A percentile compares a stretch with the other conserved stretches of the same genome.
Evolutionary conservation across 2,797 vertebrate species (phyloP).

Genomic region (Phrynocephalus forsythii): DNA sequence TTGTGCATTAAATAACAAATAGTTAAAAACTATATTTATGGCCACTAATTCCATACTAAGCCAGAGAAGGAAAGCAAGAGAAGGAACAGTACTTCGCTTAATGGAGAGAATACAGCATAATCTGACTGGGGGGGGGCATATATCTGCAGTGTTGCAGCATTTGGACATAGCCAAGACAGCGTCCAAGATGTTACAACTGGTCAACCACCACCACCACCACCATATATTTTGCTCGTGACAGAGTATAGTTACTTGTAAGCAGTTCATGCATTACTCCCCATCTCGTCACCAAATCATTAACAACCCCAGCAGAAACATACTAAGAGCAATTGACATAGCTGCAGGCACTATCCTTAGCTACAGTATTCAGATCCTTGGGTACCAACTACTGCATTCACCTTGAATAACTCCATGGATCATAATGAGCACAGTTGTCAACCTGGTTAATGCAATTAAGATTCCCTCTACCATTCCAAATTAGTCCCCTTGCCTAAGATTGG

Average conservation of each 20-base stretch:
- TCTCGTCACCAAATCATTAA: not conserved
- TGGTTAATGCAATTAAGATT: constrained; percentile 8
- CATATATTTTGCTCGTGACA: not conserved
- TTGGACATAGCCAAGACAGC: not conserved
- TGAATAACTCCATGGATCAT: not conserved
- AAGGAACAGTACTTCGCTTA: not conserved
- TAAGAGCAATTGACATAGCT: not conserved
- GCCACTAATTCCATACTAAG: not conserved
- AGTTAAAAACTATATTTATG: not conserved
- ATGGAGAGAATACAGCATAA: not conserved
- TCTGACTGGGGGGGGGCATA: too few species aligned
- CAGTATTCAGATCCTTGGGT: not conserved
- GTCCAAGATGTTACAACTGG: not conserved
- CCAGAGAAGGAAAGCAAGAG: not conserved
- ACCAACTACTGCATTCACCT: constrained; percentile 11
- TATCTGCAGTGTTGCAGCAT: not conserved
- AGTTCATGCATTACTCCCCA: not conserved
- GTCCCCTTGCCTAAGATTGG: not conserved
- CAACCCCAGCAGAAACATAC: not conserved
- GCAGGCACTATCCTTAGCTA: not conserved
- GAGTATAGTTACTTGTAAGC: not conserved
- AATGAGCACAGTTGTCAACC: not conserved
- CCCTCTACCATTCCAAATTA: not conserved
- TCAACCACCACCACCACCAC: too few species aligned
- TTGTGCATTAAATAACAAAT: not conserved